These are phyloP conservation scores for Scaptomyza caliginosa DNA, from an alignment of 2,888 invertebrate genomes.

Conservation along the genomic window DNA sequence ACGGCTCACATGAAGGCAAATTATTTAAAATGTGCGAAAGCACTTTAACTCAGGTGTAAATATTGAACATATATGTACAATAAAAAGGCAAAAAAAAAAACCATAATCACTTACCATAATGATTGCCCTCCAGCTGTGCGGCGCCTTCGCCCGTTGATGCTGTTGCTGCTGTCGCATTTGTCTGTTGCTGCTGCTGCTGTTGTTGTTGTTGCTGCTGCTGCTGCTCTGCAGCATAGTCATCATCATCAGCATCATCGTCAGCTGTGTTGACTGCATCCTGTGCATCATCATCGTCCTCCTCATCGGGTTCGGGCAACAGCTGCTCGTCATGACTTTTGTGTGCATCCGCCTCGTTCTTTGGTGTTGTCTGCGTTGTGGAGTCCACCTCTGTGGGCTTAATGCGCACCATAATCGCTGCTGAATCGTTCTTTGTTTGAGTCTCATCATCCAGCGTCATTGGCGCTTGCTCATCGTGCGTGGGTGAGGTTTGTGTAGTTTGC, in stretches of 20 bases:
- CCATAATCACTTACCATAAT: slow-evolving; percentile 88
- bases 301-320: background rate
- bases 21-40: no score
- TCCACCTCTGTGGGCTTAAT: slow-evolving; percentile 73
- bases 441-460: background rate
- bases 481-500: slow-evolving; percentile 53
- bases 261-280: slow-evolving; percentile 40
- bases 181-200: slow-evolving; percentile 85
- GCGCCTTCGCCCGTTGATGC: slow-evolving; percentile 87
- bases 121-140: slow-evolving; percentile 93
- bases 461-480: slow-evolving; percentile 21
- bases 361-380: slow-evolving; percentile 81
- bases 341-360: slow-evolving; percentile 68
- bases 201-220: slow-evolving; percentile 85
- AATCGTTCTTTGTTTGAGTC: background rate
- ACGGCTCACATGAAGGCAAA: no score
- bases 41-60: no score
- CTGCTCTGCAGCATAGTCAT: slow-evolving; percentile 85
- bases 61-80: no score
- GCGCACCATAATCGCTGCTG: slow-evolving; percentile 21
- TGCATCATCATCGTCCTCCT: slow-evolving; percentile 44
- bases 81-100: background rate
- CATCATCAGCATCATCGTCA: slow-evolving; percentile 56
- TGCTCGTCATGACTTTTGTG: slow-evolving; percentile 37
- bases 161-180: slow-evolving; percentile 7